Base-by-base conservation (phyloP, 2,888 invertebrate species). In the Eugnorisma glareosa region DNA sequence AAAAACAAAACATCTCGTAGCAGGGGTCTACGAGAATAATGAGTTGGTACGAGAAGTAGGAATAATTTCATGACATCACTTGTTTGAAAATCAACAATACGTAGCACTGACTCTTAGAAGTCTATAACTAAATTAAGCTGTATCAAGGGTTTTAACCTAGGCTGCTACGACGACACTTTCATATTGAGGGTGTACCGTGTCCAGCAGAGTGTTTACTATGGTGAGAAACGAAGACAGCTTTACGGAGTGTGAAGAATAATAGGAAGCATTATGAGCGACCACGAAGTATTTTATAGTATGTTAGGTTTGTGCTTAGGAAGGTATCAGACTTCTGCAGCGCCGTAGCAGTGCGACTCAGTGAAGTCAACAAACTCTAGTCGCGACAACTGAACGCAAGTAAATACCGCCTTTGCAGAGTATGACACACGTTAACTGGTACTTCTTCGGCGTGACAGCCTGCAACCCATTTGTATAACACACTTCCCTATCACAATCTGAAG, bases 21-120 rank as follows among this genome's bases (percentile, higher is more conserved):
- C 35, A 51, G 28, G 8, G 24, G 35, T 40, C 40, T 66, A 64
- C 35, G 71, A 71, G 35, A 71, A 43, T 78, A 31, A 31, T 48
- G 15, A 37, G 28, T 28, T 21, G 31, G 24, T 54, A 2, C 7
- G 43, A 13, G 7, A 1, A 45, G 8, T 8, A 51, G 24, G 24
- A 59, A 21, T 28, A 48, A 24, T 18, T 40, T 59, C 37, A 13
- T 1, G 8, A 45, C 8, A 54, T 43, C 6, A 31, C n/a, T 70
- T 24, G 37, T 28, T 70, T 28, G 15, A 37, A 24, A 40, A 21
- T 28, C 10, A 28, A 45, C 1, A 15, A 67, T 28, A 35, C 21
- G 7, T 11, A 43, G 24, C 43, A 43, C 31, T 59, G 18, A 15
- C 7, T 5, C 35, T 21, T 21, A 11, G 21, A 75, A 37, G n/a